Conservation (phyloP, 2,113 vertebrate species). For the Mus pahari region DNA sequence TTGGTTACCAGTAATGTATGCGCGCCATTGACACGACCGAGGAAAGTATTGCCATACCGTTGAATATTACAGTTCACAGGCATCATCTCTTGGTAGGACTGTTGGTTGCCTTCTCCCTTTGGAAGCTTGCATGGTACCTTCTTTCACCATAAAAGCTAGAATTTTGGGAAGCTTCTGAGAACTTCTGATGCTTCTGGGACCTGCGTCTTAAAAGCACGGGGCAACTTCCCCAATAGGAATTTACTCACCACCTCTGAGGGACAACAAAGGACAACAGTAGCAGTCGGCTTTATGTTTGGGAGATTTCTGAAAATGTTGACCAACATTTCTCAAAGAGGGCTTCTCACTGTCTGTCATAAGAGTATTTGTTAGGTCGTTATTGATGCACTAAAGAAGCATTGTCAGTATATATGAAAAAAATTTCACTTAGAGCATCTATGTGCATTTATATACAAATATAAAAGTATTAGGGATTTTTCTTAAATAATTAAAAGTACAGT, state of each 20-base stretch:
- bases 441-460: not conserved
- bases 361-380: not conserved
- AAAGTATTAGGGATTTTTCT: not conserved
- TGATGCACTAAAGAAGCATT: not conserved
- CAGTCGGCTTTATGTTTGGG: too few relatives aligned
- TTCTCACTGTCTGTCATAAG: not conserved
- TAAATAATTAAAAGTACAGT: not conserved
- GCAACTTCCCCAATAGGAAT: not conserved
- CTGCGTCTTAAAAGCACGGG: not conserved
- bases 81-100: not conserved
- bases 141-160: not conserved
- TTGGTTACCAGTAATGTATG: not conserved
- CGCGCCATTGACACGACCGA: too few relatives aligned
- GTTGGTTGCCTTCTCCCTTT: not conserved
- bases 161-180: not conserved
- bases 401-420: not conserved
- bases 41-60: not conserved
- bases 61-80: too few relatives aligned
- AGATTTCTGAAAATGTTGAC: not conserved
- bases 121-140: not conserved
- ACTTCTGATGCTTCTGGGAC: not conserved
- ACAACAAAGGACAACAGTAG: too few relatives aligned
- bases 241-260: not conserved
- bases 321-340: not conserved
- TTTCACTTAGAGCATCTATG: not conserved